Evolutionary conservation across 2,113 vertebrate species (phyloP).

Genomic region (Barbus barbus): DNA sequence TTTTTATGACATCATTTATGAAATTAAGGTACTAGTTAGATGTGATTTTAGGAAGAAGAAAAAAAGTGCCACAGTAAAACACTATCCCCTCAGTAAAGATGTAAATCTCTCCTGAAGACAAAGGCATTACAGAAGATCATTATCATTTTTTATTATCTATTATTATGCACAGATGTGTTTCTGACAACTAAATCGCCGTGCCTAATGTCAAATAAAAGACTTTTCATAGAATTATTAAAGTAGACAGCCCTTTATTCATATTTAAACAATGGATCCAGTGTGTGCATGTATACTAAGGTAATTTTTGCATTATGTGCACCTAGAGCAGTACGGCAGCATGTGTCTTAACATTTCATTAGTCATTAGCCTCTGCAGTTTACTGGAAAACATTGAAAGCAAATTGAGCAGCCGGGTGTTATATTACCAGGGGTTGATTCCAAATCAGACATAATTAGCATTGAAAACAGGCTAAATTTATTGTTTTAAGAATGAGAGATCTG

Average conservation of each 20-base stretch:
- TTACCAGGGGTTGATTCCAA: background rate
- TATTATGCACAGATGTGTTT: background rate
- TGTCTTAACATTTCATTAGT: background rate
- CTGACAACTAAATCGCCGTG: background rate
- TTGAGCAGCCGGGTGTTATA: background rate
- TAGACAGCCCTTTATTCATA: background rate
- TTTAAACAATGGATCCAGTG: slow-evolving; percentile 7
- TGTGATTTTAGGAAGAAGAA: background rate
- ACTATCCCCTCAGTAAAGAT: background rate
- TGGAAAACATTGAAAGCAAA: slow-evolving; percentile 1
- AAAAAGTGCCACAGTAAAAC: background rate
- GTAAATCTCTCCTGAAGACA: background rate
- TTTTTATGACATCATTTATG: background rate
- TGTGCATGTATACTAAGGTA: background rate
- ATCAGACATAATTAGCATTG: slow-evolving; percentile 5
- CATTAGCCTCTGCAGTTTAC: background rate
- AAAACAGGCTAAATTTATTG: background rate
- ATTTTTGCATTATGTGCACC: background rate
- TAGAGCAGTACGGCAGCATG: background rate
- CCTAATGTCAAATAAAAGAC: slow-evolving; percentile 3
- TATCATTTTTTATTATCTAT: background rate
- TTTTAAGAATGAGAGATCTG: background rate
- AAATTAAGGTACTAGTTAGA: background rate
- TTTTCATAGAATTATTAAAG: background rate
- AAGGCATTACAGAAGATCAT: background rate